phyloP scores from a whole-genome alignment of 35 echinoderm and acorn worm species.

The Hemicentrotus pulcherrimus region DNA sequence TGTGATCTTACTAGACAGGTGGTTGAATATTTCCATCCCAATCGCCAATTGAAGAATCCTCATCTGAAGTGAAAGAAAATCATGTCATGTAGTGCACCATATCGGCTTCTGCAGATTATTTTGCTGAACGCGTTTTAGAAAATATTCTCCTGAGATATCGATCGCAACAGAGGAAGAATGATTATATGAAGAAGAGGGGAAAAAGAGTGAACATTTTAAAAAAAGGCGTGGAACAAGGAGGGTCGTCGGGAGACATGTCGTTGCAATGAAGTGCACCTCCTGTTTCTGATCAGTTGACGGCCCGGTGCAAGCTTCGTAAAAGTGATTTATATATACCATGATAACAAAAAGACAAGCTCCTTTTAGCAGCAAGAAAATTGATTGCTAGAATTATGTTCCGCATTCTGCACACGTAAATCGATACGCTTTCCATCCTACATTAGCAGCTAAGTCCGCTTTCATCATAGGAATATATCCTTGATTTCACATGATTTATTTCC shows the following conservation, averaged over 20 bases:
- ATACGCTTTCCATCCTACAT: neutral
- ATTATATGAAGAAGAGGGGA: neutral
- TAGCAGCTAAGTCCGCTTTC: neutral
- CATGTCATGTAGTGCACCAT: neutral
- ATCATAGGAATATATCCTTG: neutral
- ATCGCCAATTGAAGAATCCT: neutral
- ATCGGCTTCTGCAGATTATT: neutral
- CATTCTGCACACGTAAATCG: neutral
- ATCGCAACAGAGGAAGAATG: neutral
- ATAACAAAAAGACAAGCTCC: neutral
- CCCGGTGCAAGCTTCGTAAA: neutral
- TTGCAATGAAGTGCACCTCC: neutral
- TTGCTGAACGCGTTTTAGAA: neutral
- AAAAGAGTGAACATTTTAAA: neutral
- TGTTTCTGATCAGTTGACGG: neutral
- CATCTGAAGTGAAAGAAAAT: neutral
- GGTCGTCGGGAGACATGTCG: neutral
- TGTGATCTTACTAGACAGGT: neutral
- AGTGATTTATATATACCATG: neutral
- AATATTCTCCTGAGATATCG: neutral
- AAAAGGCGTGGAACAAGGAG: neutral
- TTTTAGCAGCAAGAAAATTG: conserved; percentile 1
- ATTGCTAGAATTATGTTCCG: neutral
- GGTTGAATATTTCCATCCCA: conserved; percentile 17
- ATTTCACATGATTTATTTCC: neutral